Evolutionary conservation across 2,888 invertebrate species (phyloP), one percentile per base, ranked within the genome.

Genomic region (Pristionchus mayeri): DNA sequence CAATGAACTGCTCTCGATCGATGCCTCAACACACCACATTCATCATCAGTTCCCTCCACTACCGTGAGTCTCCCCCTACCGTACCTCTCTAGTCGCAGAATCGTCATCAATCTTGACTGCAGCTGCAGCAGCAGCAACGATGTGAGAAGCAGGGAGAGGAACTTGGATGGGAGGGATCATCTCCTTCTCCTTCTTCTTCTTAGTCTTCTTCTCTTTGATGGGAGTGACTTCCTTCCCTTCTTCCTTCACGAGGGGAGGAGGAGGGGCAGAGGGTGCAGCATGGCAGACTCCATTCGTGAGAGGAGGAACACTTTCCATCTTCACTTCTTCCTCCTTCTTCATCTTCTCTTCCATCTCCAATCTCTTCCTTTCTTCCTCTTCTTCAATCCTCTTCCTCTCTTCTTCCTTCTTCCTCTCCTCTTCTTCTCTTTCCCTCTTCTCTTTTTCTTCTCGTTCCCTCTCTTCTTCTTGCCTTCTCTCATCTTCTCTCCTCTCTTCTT

Each of bases 281-380:
- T 63, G 60, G 27, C 60, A 40, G 9, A 30, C 71, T 71, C 71
- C 71, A 71, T 71, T 71, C 2, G 71, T 40, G n/a, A 21, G 13
- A n/a, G 71, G 7, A 1, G 37, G 2, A n/a, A n/a, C n/a, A 7
- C 18, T 16, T 24, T 82, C 78, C 85, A n/a, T 80, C 85, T 60
- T 85, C 80, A 34, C 79, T 86, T 86, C 86, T 24, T 86, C 85
- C 4, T 83, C 86, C 30, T 85, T 86, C 30, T 85, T 84, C 16
- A 27, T 63, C 30, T 60, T 67, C 83, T 30, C 84, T 75, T 52
- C 30, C 63, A n/a, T 54, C 44, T 52, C 54, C 24, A 54, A 7
- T 40, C 54, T 60, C 34, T 54, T 60, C 67, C 27, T 67, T n/a
- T 27, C n/a, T n/a, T n/a, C 37, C 37, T 67, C 40, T 34, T 71